Conservation (phyloP, 1,140 invertebrate species). For the Manduca sexta region DNA sequence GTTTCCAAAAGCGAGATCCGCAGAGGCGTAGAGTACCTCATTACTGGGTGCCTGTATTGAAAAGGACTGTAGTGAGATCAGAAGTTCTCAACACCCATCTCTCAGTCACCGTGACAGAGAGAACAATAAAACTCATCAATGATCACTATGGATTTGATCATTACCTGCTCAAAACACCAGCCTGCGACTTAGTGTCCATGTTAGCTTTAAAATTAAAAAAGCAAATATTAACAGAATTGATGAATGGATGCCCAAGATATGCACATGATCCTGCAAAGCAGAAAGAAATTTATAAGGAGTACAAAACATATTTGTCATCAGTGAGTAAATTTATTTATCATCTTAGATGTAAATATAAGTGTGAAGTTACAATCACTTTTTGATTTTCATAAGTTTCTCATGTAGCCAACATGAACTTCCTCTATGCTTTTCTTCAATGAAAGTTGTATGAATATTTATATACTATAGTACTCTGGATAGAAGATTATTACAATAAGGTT, state of each 20-base stretch:
- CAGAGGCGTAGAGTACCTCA: constrained; percentile 78
- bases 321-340: constrained; percentile 71
- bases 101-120: constrained; percentile 84
- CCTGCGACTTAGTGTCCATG: constrained; percentile 89
- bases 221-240: constrained; percentile 85
- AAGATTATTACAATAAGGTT: too few species aligned
- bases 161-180: constrained; percentile 93
- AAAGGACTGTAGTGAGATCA: constrained; percentile 89
- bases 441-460: too few species aligned
- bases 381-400: too few species aligned
- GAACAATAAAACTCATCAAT: constrained; percentile 89
- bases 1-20: constrained; percentile 83
- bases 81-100: constrained; percentile 94
- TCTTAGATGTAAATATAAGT: background rate
- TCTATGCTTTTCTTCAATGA: too few species aligned
- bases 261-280: constrained; percentile 81
- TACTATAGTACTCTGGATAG: too few species aligned
- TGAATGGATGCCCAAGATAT: constrained; percentile 83
- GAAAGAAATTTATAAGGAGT: constrained; percentile 86
- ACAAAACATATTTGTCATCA: constrained; percentile 86
- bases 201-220: constrained; percentile 89
- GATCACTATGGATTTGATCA: constrained; percentile 94
- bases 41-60: constrained; percentile 90
- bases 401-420: too few species aligned
- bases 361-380: too few species aligned